Evolutionary conservation across 2,797 vertebrate species (phyloP), one percentile per base, ranked within the genome.

Genomic region (Erpetoichthys calabaricus): DNA sequence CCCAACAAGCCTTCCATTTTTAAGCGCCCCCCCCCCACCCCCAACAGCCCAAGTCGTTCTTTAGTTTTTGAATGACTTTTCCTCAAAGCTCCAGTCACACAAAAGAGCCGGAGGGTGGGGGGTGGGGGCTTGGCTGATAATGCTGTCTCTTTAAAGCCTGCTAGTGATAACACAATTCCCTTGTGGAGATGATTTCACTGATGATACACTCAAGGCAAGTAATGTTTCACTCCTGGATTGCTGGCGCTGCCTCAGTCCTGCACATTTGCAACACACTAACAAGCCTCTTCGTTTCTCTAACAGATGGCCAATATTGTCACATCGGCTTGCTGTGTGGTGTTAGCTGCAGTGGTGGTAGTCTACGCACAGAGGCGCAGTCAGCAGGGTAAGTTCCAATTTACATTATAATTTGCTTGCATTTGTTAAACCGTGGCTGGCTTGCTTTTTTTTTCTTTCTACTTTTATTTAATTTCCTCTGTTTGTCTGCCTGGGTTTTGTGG

Each of bases 241-340:
- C 56, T 59, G 69, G 60, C 5, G 57, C 58, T 66, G 67, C 60
- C 65, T 67, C 56, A 67, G 70, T 75, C 66, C 70, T 64, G 53
- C 41, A 41, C 44, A 43, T 54, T 44, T 54, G 53, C 42, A 54
- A 7, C 53, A 54, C 53, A 7, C 53, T 54, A 54, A 54, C 53
- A 42, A 54, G 53, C 53, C 42, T 43, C 41, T 47, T 58, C 71
- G 60, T 72, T 77, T 55, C 57, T 77, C 83, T 80, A 67, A 68
- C 91, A 98, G 95, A 98, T 98, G 95, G 91, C 91, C 65, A 88
- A 84, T 80, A 86, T 88, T 45, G 77, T 93, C 79, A 91, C 86
- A 8, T 91, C 90, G 67, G 75, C 91, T 74, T 95, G 91, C 81
- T 95, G 89, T 68, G 75, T 96, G 68, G 84, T 95, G 70, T 86